phyloP scores from a whole-genome alignment of 2,797 vertebrate genomes.

The Leptatherina wallacei region DNA sequence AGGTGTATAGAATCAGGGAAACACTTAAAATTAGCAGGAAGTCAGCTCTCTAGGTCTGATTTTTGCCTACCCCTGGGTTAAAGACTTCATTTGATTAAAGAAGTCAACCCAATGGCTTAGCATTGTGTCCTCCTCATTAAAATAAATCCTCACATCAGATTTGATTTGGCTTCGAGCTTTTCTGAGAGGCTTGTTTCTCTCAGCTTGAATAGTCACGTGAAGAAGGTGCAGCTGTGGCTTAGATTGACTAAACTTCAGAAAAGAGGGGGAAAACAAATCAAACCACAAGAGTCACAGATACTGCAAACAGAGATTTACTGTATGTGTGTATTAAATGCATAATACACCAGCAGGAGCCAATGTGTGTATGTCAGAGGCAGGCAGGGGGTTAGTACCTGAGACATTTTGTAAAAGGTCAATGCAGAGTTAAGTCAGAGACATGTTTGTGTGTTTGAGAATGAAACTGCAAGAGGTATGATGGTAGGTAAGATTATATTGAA shows the following conservation, averaged over 20 bases:
- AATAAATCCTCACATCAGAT: neutral
- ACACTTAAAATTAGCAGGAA: too few relatives aligned
- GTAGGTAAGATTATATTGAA: conserved; percentile 19
- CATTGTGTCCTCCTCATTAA: too few relatives aligned
- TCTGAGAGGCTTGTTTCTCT: neutral
- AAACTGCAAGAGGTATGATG: conserved; percentile 44
- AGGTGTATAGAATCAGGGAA: too few relatives aligned
- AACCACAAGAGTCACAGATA: conserved; percentile 8
- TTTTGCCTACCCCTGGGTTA: too few relatives aligned
- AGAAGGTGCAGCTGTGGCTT: conserved; percentile 5
- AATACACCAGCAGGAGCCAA: conserved; percentile 45
- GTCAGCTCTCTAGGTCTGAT: too few relatives aligned
- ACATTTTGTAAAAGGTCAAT: conserved; percentile 75
- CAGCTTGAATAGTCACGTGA: conserved; percentile 3
- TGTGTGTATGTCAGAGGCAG: conserved; percentile 64
- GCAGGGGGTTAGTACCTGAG: conserved; percentile 69
- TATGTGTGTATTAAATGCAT: conserved; percentile 42
- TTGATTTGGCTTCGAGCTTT: neutral
- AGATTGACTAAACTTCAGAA: conserved; percentile 18
- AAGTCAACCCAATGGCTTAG: too few relatives aligned
- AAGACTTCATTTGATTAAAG: neutral
- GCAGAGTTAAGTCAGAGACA: conserved; percentile 58
- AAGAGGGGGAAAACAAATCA: conserved; percentile 1
- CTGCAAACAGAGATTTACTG: conserved; percentile 13
- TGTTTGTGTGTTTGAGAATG: conserved; percentile 49